Evolutionary conservation across 2,888 invertebrate genomes (phyloP), one percentile per base, ranked within the genome.

Genomic region (Oxyscelio sp.): DNA sequence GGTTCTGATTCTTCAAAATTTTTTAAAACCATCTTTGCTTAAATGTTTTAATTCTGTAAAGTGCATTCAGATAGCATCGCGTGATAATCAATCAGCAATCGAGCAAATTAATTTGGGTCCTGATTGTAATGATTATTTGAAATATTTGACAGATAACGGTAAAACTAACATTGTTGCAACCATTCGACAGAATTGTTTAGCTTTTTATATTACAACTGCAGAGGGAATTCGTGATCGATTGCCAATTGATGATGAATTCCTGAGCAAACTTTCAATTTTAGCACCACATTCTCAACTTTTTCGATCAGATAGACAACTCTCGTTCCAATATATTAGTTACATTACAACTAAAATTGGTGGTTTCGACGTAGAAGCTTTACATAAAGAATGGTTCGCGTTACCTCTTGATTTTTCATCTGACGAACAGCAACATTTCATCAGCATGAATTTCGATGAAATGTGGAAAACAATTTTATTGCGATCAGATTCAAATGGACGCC

Each of bases 181-280:
- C 6, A 9, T 70, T 13, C 43, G 21, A n/a, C 27, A 70, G 58
- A 70, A 70, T 31, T 58, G 56, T 48, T 27, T 70, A 5, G 4
- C 0, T 8, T 70, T 70, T 34, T 58, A 58, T 17, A 17, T 70
- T 22, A 34, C 27, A 11, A 34, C 58, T 70, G 70, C 70, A 45
- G 58, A 70, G 13, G 70, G n/a, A 21, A 58, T 70, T 70, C 54
- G 66, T 22, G 15, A 68, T 34, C 17, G 15, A 68, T 68, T 68
- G 13, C 52, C 66, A 6, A 17, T 68, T 8, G 17, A 68, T 52
- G 24, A 68, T 24, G 54, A 52, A 54, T 68, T 68, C 13, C 31
- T 52, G 19, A 68, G 15, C 8, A 31, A 31, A 54, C 2, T 54
- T 15, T 4, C 17, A 2, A 13, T 52, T 22, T 24, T 52, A 1